Evolutionary conservation across 1,140 invertebrate species (phyloP).

Genomic region (Oncopodura yosiiana): DNA sequence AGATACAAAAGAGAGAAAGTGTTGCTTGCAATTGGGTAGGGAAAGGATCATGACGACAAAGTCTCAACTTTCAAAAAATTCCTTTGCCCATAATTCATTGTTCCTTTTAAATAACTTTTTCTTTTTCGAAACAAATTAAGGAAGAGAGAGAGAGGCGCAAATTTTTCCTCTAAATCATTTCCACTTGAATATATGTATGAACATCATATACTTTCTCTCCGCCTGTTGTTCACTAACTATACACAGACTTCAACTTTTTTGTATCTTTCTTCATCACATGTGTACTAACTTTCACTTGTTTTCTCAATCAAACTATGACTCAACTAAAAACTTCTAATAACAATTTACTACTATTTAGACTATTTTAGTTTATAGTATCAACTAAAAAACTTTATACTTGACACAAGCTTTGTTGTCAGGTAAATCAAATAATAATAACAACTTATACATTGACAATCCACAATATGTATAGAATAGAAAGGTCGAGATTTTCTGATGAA

Average conservation of each 20-base stretch:
- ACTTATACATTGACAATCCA: too few relatives aligned
- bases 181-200: constrained; percentile 3
- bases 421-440: too few relatives aligned
- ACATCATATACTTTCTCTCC: constrained; percentile 6
- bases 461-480: too few relatives aligned
- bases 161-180: constrained; percentile 20
- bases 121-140: constrained; percentile 22
- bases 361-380: too few relatives aligned
- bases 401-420: too few relatives aligned
- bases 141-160: constrained; percentile 8
- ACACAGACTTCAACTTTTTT: constrained; percentile 5
- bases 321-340: too few relatives aligned
- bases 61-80: constrained; percentile 12
- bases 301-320: too few relatives aligned
- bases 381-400: too few relatives aligned
- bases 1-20: constrained; percentile 2
- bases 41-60: too few relatives aligned
- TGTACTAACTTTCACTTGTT: too few relatives aligned
- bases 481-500: too few relatives aligned
- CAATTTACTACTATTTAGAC: too few relatives aligned
- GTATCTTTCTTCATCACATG: constrained; percentile 4
- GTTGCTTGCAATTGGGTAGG: constrained; percentile 7
- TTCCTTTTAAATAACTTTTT: constrained; percentile 20
- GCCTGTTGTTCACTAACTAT: not conserved
- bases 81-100: constrained; percentile 15